Base-by-base conservation (phyloP, 2,888 invertebrate genomes). In the Eilema sororculum region DNA sequence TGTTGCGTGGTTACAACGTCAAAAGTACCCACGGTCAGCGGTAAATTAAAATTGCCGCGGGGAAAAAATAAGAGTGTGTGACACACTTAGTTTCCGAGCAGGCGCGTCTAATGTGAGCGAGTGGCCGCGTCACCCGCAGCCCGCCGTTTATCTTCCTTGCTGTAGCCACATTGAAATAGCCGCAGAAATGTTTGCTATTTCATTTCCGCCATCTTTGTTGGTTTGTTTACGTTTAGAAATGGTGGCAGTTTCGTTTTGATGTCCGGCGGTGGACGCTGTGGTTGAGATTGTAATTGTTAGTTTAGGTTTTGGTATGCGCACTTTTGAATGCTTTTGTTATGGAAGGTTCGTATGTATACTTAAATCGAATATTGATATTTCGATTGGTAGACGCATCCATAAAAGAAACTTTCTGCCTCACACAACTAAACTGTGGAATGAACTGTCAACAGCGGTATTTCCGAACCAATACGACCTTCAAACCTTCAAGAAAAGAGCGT, bases 31-130 rank as follows among this genome's bases (percentile, higher is more conserved):
- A 85, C 91, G 94, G 94, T 94, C 94, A 93, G 92, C 90, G 89
- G 87, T 89, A 90, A 93, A 94, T 94, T 93, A 94, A 94, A 94
- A 93, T 89, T 88, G 93, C 93, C 90, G 88, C 89, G 84, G 93
- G 94, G 90, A 90, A 90, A 92, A 93, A 93, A 91, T 91, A 92
- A 92, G 68, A 72, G 92, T 91, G 92, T 91, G 89, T 88, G 90
- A 91, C 93, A 93, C 91, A 93, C 93, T 94, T 93, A 90, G 93
- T 90, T 90, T 87, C 89, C 81, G 78, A 74, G 84, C 79, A 91
- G 89, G 92, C 93, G 94, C 88, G 93, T 86, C 93, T 94, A 93
- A 94, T 93, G 91, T 89, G 89, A 79, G 86, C 88, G 92, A 93
- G 93, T 93, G 93, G 93, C 91, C 93, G 90, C 90, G 95, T 94